Base-by-base conservation (phyloP, 1,140 invertebrate genomes). In the Pseudomyrmex flavicornis region DNA sequence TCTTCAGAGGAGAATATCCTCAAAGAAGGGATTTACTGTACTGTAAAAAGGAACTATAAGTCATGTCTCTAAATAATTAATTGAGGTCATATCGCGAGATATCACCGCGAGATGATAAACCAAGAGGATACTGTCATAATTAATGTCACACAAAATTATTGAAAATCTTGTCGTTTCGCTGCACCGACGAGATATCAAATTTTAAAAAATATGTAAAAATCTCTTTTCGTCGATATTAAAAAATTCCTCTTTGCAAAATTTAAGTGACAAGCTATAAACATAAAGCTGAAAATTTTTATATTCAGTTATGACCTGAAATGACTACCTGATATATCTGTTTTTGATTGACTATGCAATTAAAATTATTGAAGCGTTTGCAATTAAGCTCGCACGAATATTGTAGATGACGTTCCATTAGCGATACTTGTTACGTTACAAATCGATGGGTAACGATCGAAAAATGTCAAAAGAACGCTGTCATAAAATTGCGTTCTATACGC, bases 331-430 rank as follows among this genome's bases (percentile, higher is more conserved):
- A 13, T 70, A 70, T 68, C 9, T 46, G 50, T 50, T 68, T 50
- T 68, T 52, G 65, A 68, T 54, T 70, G 50, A 54, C 50, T 50
- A 20, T 26, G 48, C 15, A 70, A 70, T 70, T 70, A 70, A 48
- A 69, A 54, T 35, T 35, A 35, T 35, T 35, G 7, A 35, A 35
- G 35, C 4, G 9, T 70, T 35, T 54, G 10, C 48, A 54, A 70
- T 70, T 70, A 54, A 54, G 52, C 15, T 20, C 0, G 15, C 22
- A 4, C 22, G 15, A 54, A 22, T 70, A 54, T 70, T 70, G 68
- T 54, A 54, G 22, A 26, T 70, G 50, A 70, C 50, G 50, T 70
- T 70, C 50, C 50, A 54, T 70, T 54, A 70, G 50, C 22, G 68
- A 52, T 54, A 54, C 15, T 54, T 22, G 68, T 70, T 70, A 70